Conservation (phyloP, 2,888 invertebrate species). For the Tupiocoris notatus region DNA sequence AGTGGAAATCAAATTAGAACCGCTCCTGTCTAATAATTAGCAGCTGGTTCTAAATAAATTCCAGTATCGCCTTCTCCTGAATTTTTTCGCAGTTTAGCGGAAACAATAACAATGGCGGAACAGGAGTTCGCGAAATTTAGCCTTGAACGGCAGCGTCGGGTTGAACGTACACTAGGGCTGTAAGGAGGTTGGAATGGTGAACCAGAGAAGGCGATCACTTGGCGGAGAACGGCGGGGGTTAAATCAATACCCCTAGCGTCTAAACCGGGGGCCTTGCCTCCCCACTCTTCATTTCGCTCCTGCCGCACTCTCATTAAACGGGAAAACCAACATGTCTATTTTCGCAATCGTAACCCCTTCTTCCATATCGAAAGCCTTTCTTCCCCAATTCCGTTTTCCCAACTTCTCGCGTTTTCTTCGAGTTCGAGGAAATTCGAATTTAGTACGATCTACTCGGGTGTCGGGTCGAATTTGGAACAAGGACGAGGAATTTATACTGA, state of each 20-base stretch:
- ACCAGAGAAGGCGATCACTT: not conserved
- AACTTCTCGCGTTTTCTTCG: too few relatives aligned
- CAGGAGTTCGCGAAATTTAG: not conserved
- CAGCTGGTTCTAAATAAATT: too few relatives aligned
- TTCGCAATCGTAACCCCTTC: not conserved
- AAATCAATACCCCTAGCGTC: slow-evolving; percentile 36
- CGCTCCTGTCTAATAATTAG: too few relatives aligned
- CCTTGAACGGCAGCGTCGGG: not conserved
- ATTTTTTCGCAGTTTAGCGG: too few relatives aligned
- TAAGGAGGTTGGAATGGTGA: not conserved
- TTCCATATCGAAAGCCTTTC: not conserved
- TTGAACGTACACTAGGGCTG: not conserved
- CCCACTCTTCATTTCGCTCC: not conserved
- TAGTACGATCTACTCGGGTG: too few relatives aligned
- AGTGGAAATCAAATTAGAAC: too few relatives aligned
- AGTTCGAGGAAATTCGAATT: too few relatives aligned
- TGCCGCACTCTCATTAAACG: slow-evolving; percentile 29
- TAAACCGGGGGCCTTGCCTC: slow-evolving; percentile 30
- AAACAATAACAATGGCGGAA: too few relatives aligned
- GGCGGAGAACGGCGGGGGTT: slow-evolving; percentile 12
- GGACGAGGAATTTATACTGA: too few relatives aligned
- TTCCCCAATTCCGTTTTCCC: too few relatives aligned
- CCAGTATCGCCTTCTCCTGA: too few relatives aligned
- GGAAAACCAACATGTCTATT: slow-evolving; percentile 29
- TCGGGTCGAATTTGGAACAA: too few relatives aligned